These are phyloP conservation scores for Oligia strigilis DNA, from an alignment of 2,888 invertebrate genomes.

Conservation along the genomic window DNA sequence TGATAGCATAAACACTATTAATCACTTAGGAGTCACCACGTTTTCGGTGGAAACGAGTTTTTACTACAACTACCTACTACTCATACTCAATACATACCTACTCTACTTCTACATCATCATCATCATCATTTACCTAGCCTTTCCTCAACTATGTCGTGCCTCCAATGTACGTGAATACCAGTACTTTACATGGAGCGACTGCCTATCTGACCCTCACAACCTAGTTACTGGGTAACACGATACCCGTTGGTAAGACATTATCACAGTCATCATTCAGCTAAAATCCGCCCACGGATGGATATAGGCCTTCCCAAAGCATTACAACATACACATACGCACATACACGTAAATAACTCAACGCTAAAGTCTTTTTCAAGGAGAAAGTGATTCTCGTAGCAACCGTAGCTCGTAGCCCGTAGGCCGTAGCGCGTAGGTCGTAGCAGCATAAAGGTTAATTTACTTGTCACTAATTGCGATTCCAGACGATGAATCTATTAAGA, in stretches of 20 bases:
- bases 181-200: background rate
- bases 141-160: too few species aligned
- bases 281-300: background rate
- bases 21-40: slow-evolving; percentile 52
- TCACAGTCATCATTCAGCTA: background rate
- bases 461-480: slow-evolving; percentile 23
- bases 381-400: slow-evolving; percentile 36
- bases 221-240: background rate
- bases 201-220: background rate
- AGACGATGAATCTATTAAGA: background rate
- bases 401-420: slow-evolving; percentile 50
- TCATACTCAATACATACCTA: too few species aligned
- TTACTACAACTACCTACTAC: background rate
- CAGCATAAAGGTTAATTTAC: slow-evolving; percentile 41
- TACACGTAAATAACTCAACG: background rate
- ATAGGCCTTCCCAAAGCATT: background rate
- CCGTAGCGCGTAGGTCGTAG: slow-evolving; percentile 55
- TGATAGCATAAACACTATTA: slow-evolving; percentile 65
- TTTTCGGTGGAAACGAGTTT: slow-evolving; percentile 32
- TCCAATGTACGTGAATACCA: background rate
- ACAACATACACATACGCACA: background rate
- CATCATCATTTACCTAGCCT: too few species aligned
- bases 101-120: too few species aligned
- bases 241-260: background rate
- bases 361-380: slow-evolving; percentile 16